These are phyloP conservation scores for Drosophila tristis DNA, from an alignment of 1,140 invertebrate genomes.

Conservation along the genomic window DNA sequence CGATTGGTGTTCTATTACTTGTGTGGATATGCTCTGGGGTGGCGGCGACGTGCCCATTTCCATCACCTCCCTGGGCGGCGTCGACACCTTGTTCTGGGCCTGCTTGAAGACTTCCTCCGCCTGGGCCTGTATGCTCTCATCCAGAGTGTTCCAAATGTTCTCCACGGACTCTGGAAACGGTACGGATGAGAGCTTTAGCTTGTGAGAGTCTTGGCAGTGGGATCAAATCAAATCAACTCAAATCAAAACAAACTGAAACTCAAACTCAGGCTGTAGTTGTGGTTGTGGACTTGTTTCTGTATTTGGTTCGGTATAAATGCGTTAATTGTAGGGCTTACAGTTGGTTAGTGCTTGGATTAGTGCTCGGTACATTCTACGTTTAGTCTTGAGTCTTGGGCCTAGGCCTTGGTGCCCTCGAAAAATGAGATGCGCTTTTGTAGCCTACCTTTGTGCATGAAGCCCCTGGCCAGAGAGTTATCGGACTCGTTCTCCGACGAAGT, in stretches of 20 bases:
- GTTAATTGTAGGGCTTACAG: conserved; percentile 63
- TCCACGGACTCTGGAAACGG: conserved; percentile 76
- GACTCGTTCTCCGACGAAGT: conserved; percentile 59
- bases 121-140: conserved; percentile 81
- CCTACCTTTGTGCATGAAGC: conserved; percentile 88
- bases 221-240: conserved; percentile 23
- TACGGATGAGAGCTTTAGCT: conserved; percentile 64
- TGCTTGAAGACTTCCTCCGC: conserved; percentile 71
- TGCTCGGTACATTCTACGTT: conserved; percentile 39
- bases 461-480: conserved; percentile 83
- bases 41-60: conserved; percentile 93
- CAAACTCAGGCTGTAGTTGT: conserved; percentile 40
- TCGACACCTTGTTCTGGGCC: conserved; percentile 84
- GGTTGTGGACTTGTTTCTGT: conserved; percentile 53
- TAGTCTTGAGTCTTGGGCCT: conserved; percentile 39
- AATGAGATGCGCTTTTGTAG: conserved; percentile 88
- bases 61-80: conserved; percentile 84
- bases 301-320: conserved; percentile 67
- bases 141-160: conserved; percentile 82
- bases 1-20: conserved; percentile 86
- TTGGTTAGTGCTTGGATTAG: conserved; percentile 40
- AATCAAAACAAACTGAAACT: conserved; percentile 56
- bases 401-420: conserved; percentile 89
- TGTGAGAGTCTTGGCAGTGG: neutral
- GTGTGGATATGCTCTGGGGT: conserved; percentile 93